phyloP scores from a whole-genome alignment of 2,888 invertebrate species.

The Pinctada fucata region DNA sequence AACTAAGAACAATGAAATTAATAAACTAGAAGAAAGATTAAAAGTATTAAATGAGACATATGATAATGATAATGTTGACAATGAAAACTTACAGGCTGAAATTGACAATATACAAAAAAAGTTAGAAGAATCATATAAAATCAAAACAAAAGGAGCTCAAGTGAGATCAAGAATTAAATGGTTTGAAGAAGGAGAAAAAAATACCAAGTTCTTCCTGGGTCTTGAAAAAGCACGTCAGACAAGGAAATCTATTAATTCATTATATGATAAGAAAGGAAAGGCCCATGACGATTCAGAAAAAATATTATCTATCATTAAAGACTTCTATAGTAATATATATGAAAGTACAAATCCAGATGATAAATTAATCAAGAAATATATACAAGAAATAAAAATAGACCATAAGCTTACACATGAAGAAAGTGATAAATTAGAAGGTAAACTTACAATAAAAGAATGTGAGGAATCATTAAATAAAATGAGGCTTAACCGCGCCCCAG shows the following conservation, averaged over 20 bases:
- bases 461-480: conserved; percentile 6
- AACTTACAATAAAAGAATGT: conserved; percentile 18
- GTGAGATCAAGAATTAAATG: conserved; percentile 13
- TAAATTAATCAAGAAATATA: not conserved
- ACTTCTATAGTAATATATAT: conserved; percentile 20
- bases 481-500: conserved; percentile 18
- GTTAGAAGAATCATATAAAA: not conserved
- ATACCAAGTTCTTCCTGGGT: conserved; percentile 76
- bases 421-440: not conserved
- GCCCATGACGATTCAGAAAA: not conserved
- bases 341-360: conserved; percentile 2
- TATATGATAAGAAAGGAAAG: not conserved
- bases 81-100: too few species aligned
- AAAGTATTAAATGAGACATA: not conserved
- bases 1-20: not conserved
- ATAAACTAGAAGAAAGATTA: not conserved
- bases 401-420: not conserved
- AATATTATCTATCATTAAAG: not conserved
- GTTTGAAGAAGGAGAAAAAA: conserved; percentile 27
- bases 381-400: conserved; percentile 5
- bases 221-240: conserved; percentile 22
- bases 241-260: not conserved
- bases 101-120: not conserved
- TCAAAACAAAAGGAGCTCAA: conserved; percentile 21
- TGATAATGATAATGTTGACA: not conserved